Conservation (phyloP, 2,797 vertebrate species). For the Diceros bicornis region DNA sequence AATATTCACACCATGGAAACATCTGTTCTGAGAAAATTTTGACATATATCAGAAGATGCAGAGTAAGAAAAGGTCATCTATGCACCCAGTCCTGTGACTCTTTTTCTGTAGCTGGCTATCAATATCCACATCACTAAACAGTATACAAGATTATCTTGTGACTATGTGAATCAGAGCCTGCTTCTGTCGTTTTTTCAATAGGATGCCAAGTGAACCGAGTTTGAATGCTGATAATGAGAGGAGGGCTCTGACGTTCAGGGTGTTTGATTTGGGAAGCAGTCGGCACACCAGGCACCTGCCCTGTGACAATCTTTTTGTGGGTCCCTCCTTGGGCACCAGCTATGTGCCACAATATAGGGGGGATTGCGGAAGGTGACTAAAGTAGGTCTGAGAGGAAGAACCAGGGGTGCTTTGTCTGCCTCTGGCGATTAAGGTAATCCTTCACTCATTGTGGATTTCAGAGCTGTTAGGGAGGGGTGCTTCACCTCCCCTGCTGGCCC, state of each 20-base stretch:
- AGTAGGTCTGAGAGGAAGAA: background rate
- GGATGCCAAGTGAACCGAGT: background rate
- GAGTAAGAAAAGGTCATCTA: background rate
- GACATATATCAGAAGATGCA: background rate
- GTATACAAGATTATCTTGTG: background rate
- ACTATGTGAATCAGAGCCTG: background rate
- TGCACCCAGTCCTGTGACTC: background rate
- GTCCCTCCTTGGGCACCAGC: background rate
- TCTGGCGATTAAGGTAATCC: background rate
- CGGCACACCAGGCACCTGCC: too few species aligned
- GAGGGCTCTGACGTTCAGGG: background rate
- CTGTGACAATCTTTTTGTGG: background rate
- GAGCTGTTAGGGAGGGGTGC: background rate
- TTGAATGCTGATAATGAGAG: background rate
- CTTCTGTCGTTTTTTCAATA: background rate
- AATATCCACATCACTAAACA: background rate
- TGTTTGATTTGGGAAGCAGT: background rate
- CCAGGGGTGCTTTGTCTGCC: accelerated
- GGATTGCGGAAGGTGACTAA: background rate
- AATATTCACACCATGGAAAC: background rate
- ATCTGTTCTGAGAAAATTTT: slow-evolving; percentile 18
- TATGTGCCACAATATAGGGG: background rate
- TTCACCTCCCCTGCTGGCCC: too few species aligned
- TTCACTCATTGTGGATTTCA: background rate
- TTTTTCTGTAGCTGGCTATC: background rate